These are phyloP conservation scores for Mormyrus lacerda DNA, from an alignment of 2,113 vertebrate species.

Conservation along the genomic window DNA sequence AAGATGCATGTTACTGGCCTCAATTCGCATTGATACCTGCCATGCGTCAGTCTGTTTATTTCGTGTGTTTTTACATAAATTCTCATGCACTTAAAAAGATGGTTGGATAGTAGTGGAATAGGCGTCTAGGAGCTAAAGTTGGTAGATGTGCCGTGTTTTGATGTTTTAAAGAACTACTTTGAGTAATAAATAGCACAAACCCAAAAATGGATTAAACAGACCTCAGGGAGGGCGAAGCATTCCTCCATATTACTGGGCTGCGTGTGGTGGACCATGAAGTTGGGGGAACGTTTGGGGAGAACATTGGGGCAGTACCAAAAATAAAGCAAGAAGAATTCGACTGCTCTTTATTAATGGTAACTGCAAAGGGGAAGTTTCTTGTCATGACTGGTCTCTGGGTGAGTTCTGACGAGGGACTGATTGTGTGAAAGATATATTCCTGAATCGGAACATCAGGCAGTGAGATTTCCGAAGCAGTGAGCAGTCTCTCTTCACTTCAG, in stretches of 20 bases:
- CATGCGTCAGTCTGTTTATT: background rate
- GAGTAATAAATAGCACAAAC: background rate
- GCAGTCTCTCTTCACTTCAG: background rate
- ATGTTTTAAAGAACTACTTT: background rate
- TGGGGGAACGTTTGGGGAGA: background rate
- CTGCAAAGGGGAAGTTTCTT: background rate
- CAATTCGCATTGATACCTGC: background rate
- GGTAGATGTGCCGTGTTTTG: background rate
- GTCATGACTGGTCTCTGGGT: background rate
- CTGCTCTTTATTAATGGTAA: background rate
- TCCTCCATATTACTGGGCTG: slow-evolving; percentile 1
- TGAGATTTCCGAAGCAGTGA: background rate
- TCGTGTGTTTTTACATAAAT: background rate
- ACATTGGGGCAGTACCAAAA: background rate
- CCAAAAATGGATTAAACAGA: background rate
- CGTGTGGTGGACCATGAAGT: background rate
- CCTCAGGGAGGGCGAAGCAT: background rate
- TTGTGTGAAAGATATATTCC: background rate
- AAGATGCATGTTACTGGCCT: background rate
- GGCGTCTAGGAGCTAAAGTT: background rate
- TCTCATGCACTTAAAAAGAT: background rate
- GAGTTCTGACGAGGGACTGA: background rate
- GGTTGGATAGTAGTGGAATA: background rate
- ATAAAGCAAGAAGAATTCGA: background rate
- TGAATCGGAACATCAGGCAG: background rate